Evolutionary conservation across 2,888 invertebrate genomes (phyloP), one percentile per base, ranked within the genome.

Genomic region (Rhopalosiphum nymphaeae): DNA sequence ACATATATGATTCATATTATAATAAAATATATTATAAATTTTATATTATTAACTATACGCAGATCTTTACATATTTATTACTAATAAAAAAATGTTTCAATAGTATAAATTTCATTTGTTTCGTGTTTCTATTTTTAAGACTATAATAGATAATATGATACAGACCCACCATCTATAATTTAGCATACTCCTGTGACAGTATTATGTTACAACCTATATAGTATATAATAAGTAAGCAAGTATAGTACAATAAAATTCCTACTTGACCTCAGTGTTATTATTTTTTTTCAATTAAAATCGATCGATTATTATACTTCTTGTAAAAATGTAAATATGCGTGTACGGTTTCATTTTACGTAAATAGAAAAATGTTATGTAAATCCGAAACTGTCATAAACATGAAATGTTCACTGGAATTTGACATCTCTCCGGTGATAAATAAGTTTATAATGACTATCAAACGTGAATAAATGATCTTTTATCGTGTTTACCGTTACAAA

Each of bases 381-480:
- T 89, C 89, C 11, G 42, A 89, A 42, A 89, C 42, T 53, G 56
- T 89, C 42, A 56, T 26, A 42, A 88, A 49, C 49, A 53, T 56
- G 21, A 78, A 78, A 53, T 56, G 56, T 36, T 36, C 56, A 53
- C 29, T 42, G 29, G 42, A 56, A 89, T 57, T 89, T 42, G 42
- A 57, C 89, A 56, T 89, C 11, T 89, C 44, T n/a, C 61, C 21
- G n/a, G n/a, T 42, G 89, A 89, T 61, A 26, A 61, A 89, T 89
- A 89, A 44, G 89, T 44, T 89, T 61, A 46, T 89, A 89, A 89
- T 89, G 44, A 44, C 90, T 36, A 49, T 90, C 90, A 25, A 67
- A 90, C 61, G 90, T 36, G 67, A 90, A 90, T 49, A 67, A 90
- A 90, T 49, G 67, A 90, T 90, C 46, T 67, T 90, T 90, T 67